phyloP scores from a whole-genome alignment of 1,140 invertebrate species.

The Macrosteles quadrilineatus region DNA sequence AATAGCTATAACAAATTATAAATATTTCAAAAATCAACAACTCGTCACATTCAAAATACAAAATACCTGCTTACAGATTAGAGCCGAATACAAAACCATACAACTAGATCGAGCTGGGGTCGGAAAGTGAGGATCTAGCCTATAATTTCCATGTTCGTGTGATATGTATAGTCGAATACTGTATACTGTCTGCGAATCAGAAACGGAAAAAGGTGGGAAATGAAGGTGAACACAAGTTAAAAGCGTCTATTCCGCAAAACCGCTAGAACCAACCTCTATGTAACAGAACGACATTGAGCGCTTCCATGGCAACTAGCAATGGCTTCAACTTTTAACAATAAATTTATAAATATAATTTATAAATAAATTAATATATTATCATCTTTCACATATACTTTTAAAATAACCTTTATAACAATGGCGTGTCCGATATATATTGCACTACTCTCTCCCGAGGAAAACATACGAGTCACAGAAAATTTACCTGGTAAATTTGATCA shows the following conservation, averaged over 20 bases:
- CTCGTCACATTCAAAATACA: not conserved
- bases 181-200: not conserved
- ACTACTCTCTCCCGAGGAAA: not conserved
- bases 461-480: not conserved
- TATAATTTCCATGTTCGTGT: not conserved
- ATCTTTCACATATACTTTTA: conserved; percentile 21
- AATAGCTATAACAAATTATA: conserved; percentile 17
- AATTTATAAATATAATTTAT: conserved; percentile 26
- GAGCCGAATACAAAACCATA: not conserved
- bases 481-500: conserved; percentile 1
- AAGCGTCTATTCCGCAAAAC: not conserved
- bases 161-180: conserved; percentile 20
- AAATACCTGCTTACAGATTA: not conserved
- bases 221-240: not conserved
- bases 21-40: conserved; percentile 26
- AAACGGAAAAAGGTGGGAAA: no score
- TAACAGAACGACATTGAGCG: not conserved
- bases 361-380: conserved; percentile 21
- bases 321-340: conserved; percentile 23
- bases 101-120: not conserved
- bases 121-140: not conserved
- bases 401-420: conserved; percentile 15
- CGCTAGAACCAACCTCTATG: conserved; percentile 9
- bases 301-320: conserved; percentile 22
- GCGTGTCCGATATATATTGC: not conserved